Evolutionary conservation across 2,797 vertebrate species (phyloP).

Genomic region (Dendrocincla tyrannina): DNA sequence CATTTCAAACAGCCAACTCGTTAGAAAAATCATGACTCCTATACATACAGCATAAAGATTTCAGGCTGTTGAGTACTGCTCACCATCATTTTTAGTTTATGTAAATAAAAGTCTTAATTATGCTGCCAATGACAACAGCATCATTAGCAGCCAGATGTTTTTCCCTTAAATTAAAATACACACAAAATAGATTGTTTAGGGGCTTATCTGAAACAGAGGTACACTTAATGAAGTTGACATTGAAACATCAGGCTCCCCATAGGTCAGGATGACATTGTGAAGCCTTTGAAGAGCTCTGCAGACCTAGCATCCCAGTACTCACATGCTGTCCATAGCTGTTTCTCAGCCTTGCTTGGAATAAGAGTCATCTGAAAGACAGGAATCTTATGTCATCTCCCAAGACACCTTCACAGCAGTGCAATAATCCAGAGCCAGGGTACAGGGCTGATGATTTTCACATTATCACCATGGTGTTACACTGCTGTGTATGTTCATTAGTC

Average conservation of each 20-base stretch:
- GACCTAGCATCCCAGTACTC: background rate
- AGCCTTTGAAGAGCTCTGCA: background rate
- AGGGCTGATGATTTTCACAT: background rate
- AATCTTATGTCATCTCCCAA: background rate
- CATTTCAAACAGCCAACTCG: slow-evolving; percentile 31
- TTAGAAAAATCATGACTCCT: slow-evolving; percentile 54
- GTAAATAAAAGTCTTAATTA: slow-evolving; percentile 55
- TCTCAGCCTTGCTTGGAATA: background rate
- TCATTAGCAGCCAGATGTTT: slow-evolving; percentile 48
- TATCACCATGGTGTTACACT: rapidly evolving
- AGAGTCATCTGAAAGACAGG: background rate
- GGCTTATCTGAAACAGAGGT: background rate
- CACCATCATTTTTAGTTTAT: slow-evolving; percentile 50
- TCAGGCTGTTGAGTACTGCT: slow-evolving; percentile 4
- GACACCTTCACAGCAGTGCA: background rate
- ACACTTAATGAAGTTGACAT: background rate
- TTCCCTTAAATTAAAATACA: slow-evolving; percentile 25
- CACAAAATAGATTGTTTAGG: background rate
- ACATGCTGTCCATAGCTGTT: background rate
- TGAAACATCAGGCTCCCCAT: background rate
- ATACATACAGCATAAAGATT: slow-evolving; percentile 18
- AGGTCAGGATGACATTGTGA: background rate
- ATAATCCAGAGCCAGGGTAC: background rate
- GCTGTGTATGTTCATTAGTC: background rate
- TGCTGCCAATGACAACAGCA: slow-evolving; percentile 47